Base-by-base conservation (phyloP, 2,888 invertebrate genomes). In the Sinopyrophorus schimmeli region DNA sequence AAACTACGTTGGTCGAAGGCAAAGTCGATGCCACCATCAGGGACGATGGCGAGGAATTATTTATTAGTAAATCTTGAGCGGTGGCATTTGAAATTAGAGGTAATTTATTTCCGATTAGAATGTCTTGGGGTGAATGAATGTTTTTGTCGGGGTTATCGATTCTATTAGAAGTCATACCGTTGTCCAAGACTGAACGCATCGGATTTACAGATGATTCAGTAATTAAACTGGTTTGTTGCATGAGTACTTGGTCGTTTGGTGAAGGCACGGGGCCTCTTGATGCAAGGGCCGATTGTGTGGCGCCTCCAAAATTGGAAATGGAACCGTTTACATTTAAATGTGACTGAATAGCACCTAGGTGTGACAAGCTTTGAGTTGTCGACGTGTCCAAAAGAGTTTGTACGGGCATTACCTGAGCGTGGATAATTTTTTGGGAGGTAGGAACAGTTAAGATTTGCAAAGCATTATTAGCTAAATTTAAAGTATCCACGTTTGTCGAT, bases 21-120 rank as follows among this genome's bases (percentile, higher is more conserved):
- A 68, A 39, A 26, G 57, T 55, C 1, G 67, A 62, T 5, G 57
- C 47, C 11, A 58, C 63, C 54, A 69, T 59, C 12, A 70, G 40
- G 7, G 62, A 53, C 15, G 63, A 44, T 41, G 46, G 76, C 7
- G 23, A 9, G 7, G 41, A 17, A 2, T 52, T 68, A 40, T 53
- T 77, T 47, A 61, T 64, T 62, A 77, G 67, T 18, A 77, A 69
- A 68, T 74, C 55, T 66, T 73, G 62, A 47, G 66, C 50, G 62
- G 72, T 61, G 1, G 61, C 56, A 15, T 64, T 53, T 1, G 59
- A 47, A 21, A 54, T 24, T 28, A 49, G 41, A 3, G 57, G 28
- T 14, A 57, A 49, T 9, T 40, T 57, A 21, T 54, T 62, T 4
- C 57, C 53, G 15, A 67, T 56, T 5, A 66, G 18, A 21, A 68